Evolutionary conservation across 2,113 vertebrate genomes (phyloP).

Genomic region (Labeo catla): DNA sequence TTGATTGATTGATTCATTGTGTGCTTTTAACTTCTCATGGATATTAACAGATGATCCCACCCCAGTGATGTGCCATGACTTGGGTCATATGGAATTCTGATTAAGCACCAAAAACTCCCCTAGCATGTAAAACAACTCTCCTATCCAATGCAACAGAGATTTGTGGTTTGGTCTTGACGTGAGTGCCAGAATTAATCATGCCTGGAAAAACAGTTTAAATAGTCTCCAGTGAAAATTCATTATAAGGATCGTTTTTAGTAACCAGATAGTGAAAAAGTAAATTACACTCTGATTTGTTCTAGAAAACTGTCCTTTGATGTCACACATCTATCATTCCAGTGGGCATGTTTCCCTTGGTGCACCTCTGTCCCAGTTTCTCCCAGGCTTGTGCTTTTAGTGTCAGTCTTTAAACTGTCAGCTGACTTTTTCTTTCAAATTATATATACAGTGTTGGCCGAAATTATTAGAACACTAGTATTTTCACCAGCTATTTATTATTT

Average conservation of each 20-base stretch:
- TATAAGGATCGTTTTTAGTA: not conserved
- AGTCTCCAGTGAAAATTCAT: conserved; percentile 10
- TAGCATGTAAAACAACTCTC: not conserved
- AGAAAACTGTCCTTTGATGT: not conserved
- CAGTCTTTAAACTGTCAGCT: not conserved
- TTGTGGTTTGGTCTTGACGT: not conserved
- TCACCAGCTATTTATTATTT: too few relatives aligned
- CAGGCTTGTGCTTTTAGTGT: conserved; percentile 25
- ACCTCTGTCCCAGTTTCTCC: conserved; percentile 49
- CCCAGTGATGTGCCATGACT: not conserved
- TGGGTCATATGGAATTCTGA: not conserved
- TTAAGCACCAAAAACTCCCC: not conserved
- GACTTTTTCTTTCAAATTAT: not conserved
- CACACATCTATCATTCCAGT: not conserved
- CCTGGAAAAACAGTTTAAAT: not conserved
- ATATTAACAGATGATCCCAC: not conserved
- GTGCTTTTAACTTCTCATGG: not conserved
- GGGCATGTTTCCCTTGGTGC: conserved; percentile 30
- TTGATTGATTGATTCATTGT: not conserved
- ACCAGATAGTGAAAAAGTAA: conserved; percentile 9
- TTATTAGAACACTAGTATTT: too few relatives aligned
- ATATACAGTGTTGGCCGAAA: too few relatives aligned
- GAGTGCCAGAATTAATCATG: not conserved
- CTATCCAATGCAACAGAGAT: not conserved
- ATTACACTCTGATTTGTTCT: conserved; percentile 17